Evolutionary conservation across 1,140 invertebrate genomes (phyloP).

Genomic region (Meloidogyne chitwoodi): DNA sequence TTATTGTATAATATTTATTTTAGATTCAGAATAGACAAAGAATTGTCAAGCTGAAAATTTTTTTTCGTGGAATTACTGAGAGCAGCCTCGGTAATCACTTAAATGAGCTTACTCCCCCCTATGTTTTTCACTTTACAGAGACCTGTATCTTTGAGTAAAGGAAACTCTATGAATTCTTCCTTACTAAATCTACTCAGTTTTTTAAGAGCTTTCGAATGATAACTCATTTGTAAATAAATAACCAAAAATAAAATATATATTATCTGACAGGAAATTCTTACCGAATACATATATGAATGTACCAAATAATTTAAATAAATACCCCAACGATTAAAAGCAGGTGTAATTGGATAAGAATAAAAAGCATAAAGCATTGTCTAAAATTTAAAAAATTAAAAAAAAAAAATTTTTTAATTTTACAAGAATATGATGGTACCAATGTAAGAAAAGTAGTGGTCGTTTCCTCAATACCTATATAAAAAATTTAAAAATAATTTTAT

Average conservation of each 20-base stretch:
- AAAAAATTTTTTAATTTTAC: background rate
- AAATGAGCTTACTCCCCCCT: too few species aligned
- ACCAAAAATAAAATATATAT: conserved; percentile 65
- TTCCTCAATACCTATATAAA: conserved; percentile 63
- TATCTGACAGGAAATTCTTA: background rate
- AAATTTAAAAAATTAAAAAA: background rate
- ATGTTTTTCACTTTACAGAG: too few species aligned
- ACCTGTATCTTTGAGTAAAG: too few species aligned
- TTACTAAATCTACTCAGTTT: too few species aligned
- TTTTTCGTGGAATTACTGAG: too few species aligned
- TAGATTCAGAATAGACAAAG: too few species aligned
- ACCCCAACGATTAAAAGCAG: conserved; percentile 91
- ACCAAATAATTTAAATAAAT: conserved; percentile 98
- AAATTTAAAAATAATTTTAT: conserved; percentile 74
- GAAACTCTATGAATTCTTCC: too few species aligned
- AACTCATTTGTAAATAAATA: too few species aligned
- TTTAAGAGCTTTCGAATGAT: too few species aligned
- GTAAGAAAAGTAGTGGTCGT: conserved; percentile 55
- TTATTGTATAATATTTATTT: too few species aligned
- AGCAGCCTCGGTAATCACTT: too few species aligned
- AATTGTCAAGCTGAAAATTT: too few species aligned
- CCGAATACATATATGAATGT: conserved; percentile 91
- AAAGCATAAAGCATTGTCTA: conserved; percentile 83
- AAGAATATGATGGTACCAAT: conserved; percentile 68
- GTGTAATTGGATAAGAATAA: conserved; percentile 93